These are phyloP conservation scores for Sebastolobus altivelis DNA, from an alignment of 2,797 vertebrate genomes.

Conservation along the genomic window DNA sequence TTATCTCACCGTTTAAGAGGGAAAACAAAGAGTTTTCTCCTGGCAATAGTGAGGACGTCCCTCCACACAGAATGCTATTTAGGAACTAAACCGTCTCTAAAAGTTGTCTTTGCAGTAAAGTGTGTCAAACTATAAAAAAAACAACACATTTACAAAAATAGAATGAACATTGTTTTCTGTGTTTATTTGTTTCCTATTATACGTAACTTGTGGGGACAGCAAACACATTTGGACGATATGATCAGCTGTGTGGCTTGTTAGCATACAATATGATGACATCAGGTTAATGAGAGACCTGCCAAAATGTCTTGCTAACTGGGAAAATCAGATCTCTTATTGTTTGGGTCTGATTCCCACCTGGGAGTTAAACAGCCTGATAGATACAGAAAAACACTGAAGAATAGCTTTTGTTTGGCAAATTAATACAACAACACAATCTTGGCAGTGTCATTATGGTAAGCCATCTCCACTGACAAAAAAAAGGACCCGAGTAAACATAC, in stretches of 20 bases:
- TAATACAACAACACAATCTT: slow-evolving; percentile 79
- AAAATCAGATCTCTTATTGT: slow-evolving; percentile 66
- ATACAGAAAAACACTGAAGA: slow-evolving; percentile 75
- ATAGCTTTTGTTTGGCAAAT: slow-evolving; percentile 83
- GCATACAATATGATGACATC: slow-evolving; percentile 64
- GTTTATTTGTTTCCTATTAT: slow-evolving; percentile 19
- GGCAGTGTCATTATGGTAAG: slow-evolving; percentile 73
- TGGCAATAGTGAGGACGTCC: not conserved
- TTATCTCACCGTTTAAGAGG: slow-evolving; percentile 38
- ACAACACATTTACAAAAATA: not conserved
- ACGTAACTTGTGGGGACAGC: slow-evolving; percentile 1
- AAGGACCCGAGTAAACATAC: slow-evolving; percentile 78
- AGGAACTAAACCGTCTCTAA: not conserved
- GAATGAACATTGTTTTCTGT: not conserved
- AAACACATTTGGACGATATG: slow-evolving; percentile 13
- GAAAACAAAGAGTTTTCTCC: slow-evolving; percentile 42
- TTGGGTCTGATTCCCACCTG: slow-evolving; percentile 71
- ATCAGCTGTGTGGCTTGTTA: slow-evolving; percentile 27
- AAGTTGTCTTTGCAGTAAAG: slow-evolving; percentile 31
- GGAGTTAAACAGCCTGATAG: slow-evolving; percentile 68
- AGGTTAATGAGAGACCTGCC: slow-evolving; percentile 64
- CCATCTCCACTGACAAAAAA: slow-evolving; percentile 75
- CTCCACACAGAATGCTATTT: not conserved
- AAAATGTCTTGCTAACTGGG: slow-evolving; percentile 55
- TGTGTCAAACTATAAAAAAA: not conserved